Base-by-base conservation (phyloP, 2,888 invertebrate genomes). In the Sinelater perroti region DNA sequence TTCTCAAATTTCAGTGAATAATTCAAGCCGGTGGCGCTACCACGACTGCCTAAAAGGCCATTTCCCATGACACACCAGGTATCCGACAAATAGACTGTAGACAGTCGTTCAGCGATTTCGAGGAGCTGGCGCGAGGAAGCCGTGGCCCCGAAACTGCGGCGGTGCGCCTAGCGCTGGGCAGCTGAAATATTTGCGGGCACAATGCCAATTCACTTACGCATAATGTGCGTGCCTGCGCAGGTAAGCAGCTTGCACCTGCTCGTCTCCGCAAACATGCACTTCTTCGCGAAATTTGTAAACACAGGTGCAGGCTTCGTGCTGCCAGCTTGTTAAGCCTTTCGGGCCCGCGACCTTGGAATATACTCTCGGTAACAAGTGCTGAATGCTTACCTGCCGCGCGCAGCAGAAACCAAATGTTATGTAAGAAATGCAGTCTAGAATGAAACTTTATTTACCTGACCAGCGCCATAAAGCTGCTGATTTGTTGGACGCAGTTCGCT, bases 151-250 rank as follows among this genome's bases (percentile, higher is more conserved):
- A 13, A 45, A 53, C 17, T 45, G 17, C 4, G 30, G 10, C 47
- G 54, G 54, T 38, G 21, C 10, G 16, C 46, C 44, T 11, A 31
- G 3, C 18, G 26, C 45, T 50, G 55, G 46, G 46, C 60, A 64
- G 62, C 64, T 64, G 64, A 62, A 64, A 62, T 59, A 62, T 64
- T 57, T 57, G 57, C 56, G 60, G 46, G 52, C 51, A 60, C 61
- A 64, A 64, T 61, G 60, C 57, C 46, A 61, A 59, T 65, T 65
- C 64, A 63, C 64, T 65, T 65, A 61, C 64, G 62, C 64, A 55
- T 59, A 54, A 45, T 63, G 59, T 61, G 61, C 59, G 63, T 56
- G 58, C 49, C 54, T 59, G 47, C 45, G 49, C 61, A 56, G 57
- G 61, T 60, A 61, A 33, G 46, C 38, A 49, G 33, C 46, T 38